Conservation (phyloP, 2,113 vertebrate genomes). For the Nesoenas mayeri region DNA sequence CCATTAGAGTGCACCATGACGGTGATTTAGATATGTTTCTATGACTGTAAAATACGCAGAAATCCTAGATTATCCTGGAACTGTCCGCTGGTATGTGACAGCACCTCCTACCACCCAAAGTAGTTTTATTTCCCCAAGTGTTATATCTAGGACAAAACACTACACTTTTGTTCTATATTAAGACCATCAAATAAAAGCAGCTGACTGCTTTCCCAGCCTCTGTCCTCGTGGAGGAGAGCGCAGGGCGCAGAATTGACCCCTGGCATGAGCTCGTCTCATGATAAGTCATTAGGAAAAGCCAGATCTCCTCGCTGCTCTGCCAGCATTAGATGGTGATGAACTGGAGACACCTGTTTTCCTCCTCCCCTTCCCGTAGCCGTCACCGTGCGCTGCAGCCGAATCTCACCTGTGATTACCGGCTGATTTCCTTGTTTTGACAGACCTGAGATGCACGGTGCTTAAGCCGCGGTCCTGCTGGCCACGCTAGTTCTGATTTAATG, state of each 20-base stretch:
- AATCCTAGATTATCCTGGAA: neutral
- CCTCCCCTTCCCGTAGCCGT: neutral
- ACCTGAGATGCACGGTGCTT: neutral
- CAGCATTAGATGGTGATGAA: neutral
- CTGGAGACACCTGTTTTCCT: neutral
- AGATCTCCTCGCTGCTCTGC: neutral
- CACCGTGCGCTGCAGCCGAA: fast-evolving
- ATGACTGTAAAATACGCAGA: neutral
- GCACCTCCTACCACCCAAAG: neutral
- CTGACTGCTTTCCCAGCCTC: constrained; percentile 8
- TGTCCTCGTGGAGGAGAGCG: neutral
- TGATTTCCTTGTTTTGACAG: neutral
- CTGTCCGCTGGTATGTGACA: neutral
- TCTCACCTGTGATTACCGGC: neutral
- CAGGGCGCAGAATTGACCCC: neutral
- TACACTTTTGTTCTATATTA: constrained; percentile 25
- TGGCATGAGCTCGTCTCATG: neutral
- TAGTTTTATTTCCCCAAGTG: neutral
- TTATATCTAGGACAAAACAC: constrained; percentile 28
- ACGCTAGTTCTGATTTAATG: neutral
- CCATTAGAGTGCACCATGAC: neutral
- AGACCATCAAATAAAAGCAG: neutral
- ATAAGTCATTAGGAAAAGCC: neutral
- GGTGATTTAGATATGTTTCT: neutral
- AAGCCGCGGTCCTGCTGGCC: too few relatives aligned